Percentiles rank a stretch among this genome's conserved stretches.
Conservation (phyloP, 2,797 vertebrate species). For the Anomalospiza imberbis region DNA sequence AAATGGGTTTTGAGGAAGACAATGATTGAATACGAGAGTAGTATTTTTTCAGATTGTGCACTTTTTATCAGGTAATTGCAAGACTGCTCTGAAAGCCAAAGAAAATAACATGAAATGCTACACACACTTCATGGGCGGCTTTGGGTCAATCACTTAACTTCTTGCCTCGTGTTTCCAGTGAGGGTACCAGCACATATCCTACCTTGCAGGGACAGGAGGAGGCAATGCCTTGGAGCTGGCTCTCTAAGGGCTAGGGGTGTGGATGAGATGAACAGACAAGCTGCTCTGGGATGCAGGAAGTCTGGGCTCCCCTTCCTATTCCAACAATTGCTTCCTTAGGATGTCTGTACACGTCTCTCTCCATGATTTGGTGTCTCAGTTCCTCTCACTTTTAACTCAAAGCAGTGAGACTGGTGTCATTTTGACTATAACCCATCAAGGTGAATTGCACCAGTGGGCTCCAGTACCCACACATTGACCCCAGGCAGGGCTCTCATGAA, state of each 20-base stretch:
- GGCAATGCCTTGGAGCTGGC: not conserved
- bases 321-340: slow-evolving; percentile 10
- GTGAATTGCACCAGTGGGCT: not conserved
- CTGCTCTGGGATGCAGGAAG: not conserved
- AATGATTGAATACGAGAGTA: not conserved
- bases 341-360: not conserved
- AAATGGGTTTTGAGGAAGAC: slow-evolving; percentile 57
- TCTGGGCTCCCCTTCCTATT: not conserved
- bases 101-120: not conserved
- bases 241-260: not conserved
- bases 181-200: not conserved
- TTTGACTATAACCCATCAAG: not conserved
- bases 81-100: slow-evolving; percentile 15
- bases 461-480: not conserved
- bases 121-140: not conserved
- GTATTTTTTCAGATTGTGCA: slow-evolving; percentile 27
- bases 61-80: not conserved
- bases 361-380: not conserved
- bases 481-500: not conserved
- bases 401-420: not conserved
- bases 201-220: not conserved
- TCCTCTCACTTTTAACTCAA: not conserved
- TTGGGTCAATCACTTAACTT: not conserved
- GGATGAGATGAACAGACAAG: not conserved
- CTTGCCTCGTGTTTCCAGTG: not conserved